A percentile compares a stretch with the other conserved stretches of the same genome.
These are phyloP conservation scores for Helicolenus hilgendorfi DNA, from an alignment of 2,797 vertebrate genomes.

Conservation along the genomic window DNA sequence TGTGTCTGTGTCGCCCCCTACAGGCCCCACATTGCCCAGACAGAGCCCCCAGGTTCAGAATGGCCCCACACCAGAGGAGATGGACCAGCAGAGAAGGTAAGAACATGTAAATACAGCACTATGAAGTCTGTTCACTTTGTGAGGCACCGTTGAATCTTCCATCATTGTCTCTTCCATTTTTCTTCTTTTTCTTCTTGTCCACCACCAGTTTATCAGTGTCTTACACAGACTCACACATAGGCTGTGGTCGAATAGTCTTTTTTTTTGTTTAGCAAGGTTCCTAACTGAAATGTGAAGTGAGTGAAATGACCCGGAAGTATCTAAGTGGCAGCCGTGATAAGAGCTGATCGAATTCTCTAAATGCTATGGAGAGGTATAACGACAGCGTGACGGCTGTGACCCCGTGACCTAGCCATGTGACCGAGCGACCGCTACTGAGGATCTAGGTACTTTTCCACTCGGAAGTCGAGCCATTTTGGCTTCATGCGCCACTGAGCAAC, in stretches of 20 bases:
- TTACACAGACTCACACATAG: neutral
- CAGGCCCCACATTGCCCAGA: slow-evolving; percentile 96
- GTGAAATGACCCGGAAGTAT: neutral
- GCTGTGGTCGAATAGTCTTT: neutral
- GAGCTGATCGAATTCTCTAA: neutral
- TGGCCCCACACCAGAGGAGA: slow-evolving; percentile 96
- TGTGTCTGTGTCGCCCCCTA: slow-evolving; percentile 45
- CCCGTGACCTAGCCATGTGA: too few relatives aligned
- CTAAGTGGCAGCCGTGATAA: neutral
- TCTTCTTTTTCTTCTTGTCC: too few relatives aligned
- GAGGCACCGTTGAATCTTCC: neutral
- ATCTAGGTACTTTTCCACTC: too few relatives aligned
- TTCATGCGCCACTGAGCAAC: too few relatives aligned
- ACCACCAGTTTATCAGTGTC: neutral
- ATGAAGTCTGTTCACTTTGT: too few relatives aligned
- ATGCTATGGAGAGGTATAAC: neutral
- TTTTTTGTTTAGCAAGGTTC: neutral
- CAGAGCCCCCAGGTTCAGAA: slow-evolving; percentile 96
- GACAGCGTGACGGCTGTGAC: too few relatives aligned
- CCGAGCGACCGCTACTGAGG: too few relatives aligned
- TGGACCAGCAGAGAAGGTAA: slow-evolving; percentile 97
- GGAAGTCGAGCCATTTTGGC: too few relatives aligned
- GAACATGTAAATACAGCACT: too few relatives aligned
- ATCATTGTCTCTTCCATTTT: neutral
- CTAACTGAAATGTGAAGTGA: neutral